Evolutionary conservation across 2,113 vertebrate species (phyloP).

Genomic region (Geococcyx californianus): DNA sequence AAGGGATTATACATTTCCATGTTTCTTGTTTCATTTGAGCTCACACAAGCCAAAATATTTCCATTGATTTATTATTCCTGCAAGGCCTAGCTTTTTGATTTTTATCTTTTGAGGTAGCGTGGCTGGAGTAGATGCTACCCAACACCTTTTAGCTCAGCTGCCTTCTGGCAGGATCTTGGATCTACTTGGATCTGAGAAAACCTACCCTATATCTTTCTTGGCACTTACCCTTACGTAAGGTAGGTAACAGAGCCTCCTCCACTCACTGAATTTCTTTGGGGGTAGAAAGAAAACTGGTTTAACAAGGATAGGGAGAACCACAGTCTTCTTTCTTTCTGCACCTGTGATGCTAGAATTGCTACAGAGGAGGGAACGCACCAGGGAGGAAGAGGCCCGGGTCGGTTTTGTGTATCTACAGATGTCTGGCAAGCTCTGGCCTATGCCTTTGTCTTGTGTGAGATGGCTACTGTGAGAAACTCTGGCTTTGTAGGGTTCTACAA

Average conservation of each 20-base stretch:
- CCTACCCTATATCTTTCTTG: background rate
- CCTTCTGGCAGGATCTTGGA: background rate
- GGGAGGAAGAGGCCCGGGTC: background rate
- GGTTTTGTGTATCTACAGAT: background rate
- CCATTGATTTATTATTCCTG: background rate
- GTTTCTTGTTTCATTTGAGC: background rate
- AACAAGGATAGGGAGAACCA: background rate
- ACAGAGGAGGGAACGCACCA: accelerated
- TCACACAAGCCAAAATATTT: background rate
- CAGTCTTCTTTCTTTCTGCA: accelerated
- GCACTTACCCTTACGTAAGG: background rate
- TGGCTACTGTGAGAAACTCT: background rate
- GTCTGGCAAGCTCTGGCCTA: background rate
- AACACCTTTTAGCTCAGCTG: background rate
- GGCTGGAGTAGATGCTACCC: background rate
- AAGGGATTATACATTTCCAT: background rate
- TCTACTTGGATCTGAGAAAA: background rate
- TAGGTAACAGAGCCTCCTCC: background rate
- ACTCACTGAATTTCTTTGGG: background rate
- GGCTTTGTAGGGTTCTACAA: background rate
- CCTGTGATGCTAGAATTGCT: background rate
- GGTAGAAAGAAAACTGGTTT: background rate
- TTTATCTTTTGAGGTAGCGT: background rate
- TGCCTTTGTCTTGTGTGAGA: background rate
- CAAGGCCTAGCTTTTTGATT: background rate